A percentile compares a stretch with the other conserved stretches of the same genome.
These are phyloP conservation scores for Corynorhinus townsendii DNA, from an alignment of 2,113 vertebrate species.

Conservation along the genomic window DNA sequence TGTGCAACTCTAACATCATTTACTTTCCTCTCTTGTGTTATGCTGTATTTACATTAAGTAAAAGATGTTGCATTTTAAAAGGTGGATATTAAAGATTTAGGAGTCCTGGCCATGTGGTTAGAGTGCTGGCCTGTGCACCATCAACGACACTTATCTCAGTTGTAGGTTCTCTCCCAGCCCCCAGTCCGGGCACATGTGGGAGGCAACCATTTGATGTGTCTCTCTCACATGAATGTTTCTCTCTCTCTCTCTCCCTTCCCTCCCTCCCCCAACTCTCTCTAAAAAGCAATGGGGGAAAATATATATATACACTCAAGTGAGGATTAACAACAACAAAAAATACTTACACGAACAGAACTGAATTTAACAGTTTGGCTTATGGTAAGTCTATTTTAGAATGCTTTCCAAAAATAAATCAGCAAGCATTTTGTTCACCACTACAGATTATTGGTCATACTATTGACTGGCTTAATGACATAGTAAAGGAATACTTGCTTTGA, in stretches of 20 bases:
- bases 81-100: neutral
- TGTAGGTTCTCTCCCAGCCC: too few relatives aligned
- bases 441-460: slow-evolving; percentile 86
- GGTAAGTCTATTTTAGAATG: neutral
- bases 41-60: neutral
- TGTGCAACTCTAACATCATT: neutral
- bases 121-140: too few relatives aligned
- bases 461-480: slow-evolving; percentile 87
- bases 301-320: too few relatives aligned
- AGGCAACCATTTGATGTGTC: too few relatives aligned
- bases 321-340: neutral
- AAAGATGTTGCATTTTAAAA: neutral
- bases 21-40: neutral
- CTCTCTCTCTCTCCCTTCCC: too few relatives aligned
- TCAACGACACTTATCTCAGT: too few relatives aligned
- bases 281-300: too few relatives aligned
- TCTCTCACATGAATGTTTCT: too few relatives aligned
- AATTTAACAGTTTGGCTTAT: neutral
- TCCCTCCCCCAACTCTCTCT: too few relatives aligned
- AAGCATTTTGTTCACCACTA: slow-evolving; percentile 78
- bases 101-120: neutral
- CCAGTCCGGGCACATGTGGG: too few relatives aligned
- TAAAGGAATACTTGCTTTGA: slow-evolving; percentile 98
- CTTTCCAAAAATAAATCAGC: slow-evolving; percentile 53
- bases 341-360: neutral